A percentile compares a stretch with the other conserved stretches of the same genome.
Evolutionary conservation across 2,113 vertebrate genomes (phyloP).

Genomic region (Thamnophis sirtalis): DNA sequence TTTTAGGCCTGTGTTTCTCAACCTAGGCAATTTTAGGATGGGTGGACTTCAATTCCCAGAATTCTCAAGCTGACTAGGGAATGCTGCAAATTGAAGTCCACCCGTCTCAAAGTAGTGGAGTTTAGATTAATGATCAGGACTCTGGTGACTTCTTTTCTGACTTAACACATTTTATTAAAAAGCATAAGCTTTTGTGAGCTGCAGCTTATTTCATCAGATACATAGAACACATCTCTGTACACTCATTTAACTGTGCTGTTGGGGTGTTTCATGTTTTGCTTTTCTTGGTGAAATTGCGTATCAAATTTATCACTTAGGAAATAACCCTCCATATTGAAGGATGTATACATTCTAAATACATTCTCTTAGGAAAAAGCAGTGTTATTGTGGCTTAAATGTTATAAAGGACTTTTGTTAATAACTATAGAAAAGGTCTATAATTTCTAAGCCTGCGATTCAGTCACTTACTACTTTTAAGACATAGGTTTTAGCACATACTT

Average conservation of each 20-base stretch:
- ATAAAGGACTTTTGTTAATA: background rate
- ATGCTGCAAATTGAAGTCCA: background rate
- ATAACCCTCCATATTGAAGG: background rate
- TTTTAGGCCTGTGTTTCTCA: background rate
- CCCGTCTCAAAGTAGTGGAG: background rate
- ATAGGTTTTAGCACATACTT: slow-evolving; percentile 10
- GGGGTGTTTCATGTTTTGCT: background rate
- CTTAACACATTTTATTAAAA: background rate
- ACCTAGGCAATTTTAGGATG: background rate
- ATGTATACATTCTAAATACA: background rate
- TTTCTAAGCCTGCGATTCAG: background rate
- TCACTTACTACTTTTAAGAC: background rate
- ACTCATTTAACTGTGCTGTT: background rate
- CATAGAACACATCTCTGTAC: background rate
- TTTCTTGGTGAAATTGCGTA: background rate
- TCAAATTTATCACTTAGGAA: slow-evolving; percentile 9
- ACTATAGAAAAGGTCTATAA: background rate
- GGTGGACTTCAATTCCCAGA: background rate
- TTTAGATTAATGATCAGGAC: background rate
- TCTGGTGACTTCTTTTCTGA: background rate
- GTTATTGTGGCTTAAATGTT: background rate
- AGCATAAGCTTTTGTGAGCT: background rate
- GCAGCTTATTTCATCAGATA: background rate
- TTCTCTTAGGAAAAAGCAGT: background rate
- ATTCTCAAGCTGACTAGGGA: background rate